Conservation (phyloP, 1,140 invertebrate species). For the Pseudomyrmex pallidus region DNA sequence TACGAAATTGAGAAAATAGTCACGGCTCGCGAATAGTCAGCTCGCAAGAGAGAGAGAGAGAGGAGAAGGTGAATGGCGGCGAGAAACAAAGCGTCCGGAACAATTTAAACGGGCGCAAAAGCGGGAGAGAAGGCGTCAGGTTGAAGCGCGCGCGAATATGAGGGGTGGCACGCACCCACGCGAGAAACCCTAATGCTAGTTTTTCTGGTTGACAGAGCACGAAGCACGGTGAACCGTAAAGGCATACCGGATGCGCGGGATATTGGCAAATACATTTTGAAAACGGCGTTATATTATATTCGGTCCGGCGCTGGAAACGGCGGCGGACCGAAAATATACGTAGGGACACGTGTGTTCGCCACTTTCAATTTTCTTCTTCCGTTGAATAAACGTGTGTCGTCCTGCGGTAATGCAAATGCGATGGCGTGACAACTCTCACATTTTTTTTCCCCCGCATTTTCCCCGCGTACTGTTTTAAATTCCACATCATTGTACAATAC, state of each 20-base stretch:
- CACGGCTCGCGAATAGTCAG: too few species aligned
- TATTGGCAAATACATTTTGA: slow-evolving; percentile 68
- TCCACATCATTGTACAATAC: too few species aligned
- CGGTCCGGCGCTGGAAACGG: slow-evolving; percentile 14
- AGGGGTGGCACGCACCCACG: slow-evolving; percentile 55
- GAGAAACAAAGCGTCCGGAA: slow-evolving; percentile 24
- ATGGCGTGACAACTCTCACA: background rate
- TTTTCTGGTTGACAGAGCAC: slow-evolving; percentile 77
- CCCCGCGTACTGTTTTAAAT: too few species aligned
- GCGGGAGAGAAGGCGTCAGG: background rate
- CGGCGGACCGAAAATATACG: slow-evolving; percentile 12
- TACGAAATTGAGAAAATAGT: too few species aligned
- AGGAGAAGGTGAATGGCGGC: background rate
- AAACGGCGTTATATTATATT: slow-evolving; percentile 69
- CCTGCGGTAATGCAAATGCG: background rate
- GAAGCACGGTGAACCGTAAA: slow-evolving; percentile 64
- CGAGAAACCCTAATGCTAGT: slow-evolving; percentile 77
- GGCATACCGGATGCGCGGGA: slow-evolving; percentile 65
- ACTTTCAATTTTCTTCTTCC: slow-evolving; percentile 30
- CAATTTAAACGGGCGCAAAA: slow-evolving; percentile 44
- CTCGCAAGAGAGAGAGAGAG: too few species aligned
- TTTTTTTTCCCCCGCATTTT: too few species aligned
- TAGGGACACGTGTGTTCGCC: background rate
- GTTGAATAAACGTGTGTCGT: background rate
- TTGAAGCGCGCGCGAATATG: slow-evolving; percentile 19